Evolutionary conservation across 2,888 invertebrate genomes (phyloP), one percentile per base, ranked within the genome.

Genomic region (Microctonus brassicae): DNA sequence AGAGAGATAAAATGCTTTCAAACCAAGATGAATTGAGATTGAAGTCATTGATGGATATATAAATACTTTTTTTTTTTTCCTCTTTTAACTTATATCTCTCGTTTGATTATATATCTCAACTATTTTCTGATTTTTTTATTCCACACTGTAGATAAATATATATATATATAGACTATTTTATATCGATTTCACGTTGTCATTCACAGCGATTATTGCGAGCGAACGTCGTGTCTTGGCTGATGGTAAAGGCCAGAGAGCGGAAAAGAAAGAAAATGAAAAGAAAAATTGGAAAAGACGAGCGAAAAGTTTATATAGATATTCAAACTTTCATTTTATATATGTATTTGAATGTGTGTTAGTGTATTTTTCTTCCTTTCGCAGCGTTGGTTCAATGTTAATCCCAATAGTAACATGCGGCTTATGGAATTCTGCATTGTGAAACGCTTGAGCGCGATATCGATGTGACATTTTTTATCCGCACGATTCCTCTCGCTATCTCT

Each of bases 331-430:
- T 17, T 47, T 47, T 47, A 20, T 47, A 39, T 39, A 39, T 39
- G 5, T 39, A 7, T 17, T 2, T 26, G 11, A 24, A n/a, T 55
- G 55, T 55, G 26, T 26, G 55, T 26, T 1, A 7, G 24, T 11
- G 13, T 47, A 47, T 17, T 17, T 10, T 7, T 13, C 55, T 24
- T 57, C 55, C 9, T 6, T 9, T 6, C 55, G 13, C 26, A n/a
- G 17, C 24, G 1, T 9, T 55, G 26, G 60, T 34, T 17, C 33
- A 60, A 34, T 34, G 60, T 34, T 62, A 62, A 62, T 42, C 42
- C 62, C 62, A 62, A 42, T 62, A 26, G 62, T 62, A 42, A 62
- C 62, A 62, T 62, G 11, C 26, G 42, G 42, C 42, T 62, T 24
- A 57, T 57, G 20, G 60, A 20, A 60, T 60, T 60, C 20, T 42